A percentile compares a stretch with the other conserved stretches of the same genome.
Conservation (phyloP, 2,888 invertebrate genomes). For the Rotaria socialis region DNA sequence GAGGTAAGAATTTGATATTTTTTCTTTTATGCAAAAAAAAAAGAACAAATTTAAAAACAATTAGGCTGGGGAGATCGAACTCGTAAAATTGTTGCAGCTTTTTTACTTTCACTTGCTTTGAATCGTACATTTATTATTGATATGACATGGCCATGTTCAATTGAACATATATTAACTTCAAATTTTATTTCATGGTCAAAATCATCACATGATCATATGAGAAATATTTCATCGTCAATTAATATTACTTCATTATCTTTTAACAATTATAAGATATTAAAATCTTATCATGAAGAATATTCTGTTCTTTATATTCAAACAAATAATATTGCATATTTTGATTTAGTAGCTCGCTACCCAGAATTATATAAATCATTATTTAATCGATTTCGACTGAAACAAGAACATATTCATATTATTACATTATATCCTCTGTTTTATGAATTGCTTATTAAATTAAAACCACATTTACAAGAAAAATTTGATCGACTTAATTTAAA, state of each 20-base stretch:
- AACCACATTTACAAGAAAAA: background rate
- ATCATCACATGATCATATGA: background rate
- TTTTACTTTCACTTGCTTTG: background rate
- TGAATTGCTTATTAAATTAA: slow-evolving; percentile 5
- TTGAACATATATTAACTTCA: background rate
- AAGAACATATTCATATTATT: background rate
- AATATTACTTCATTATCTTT: background rate
- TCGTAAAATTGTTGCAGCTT: background rate
- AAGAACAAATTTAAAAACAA: background rate
- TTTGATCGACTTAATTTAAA: background rate
- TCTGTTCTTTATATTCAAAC: slow-evolving; percentile 11
- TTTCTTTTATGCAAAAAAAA: background rate
- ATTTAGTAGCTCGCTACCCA: background rate
- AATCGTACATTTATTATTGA: slow-evolving; percentile 33
- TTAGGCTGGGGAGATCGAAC: slow-evolving; percentile 31
- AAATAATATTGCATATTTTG: background rate
- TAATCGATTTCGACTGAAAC: background rate
- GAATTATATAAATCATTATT: background rate
- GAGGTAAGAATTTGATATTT: background rate
- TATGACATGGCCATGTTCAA: slow-evolving; percentile 36
- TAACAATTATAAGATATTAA: background rate
- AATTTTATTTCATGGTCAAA: background rate
- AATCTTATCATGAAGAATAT: background rate
- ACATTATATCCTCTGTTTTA: slow-evolving; percentile 35
- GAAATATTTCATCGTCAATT: background rate